Conservation (phyloP, 2,113 vertebrate genomes). For the Misgurnus mizolepis region DNA sequence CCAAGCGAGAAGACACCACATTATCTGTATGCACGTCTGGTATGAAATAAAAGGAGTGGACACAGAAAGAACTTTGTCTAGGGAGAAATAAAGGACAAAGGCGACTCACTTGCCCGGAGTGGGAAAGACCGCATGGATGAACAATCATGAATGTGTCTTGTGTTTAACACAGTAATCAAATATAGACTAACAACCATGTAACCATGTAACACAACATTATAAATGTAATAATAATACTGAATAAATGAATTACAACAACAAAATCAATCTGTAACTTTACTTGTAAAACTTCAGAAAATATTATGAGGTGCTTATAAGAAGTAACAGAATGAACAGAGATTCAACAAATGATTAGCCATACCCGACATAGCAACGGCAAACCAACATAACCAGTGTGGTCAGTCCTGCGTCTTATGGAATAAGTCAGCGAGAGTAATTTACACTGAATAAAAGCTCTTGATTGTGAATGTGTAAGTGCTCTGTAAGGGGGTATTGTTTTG, state of each 20-base stretch:
- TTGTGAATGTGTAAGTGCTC: conserved; percentile 34
- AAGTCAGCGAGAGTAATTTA: conserved; percentile 21
- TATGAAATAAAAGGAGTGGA: background rate
- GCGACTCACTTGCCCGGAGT: conserved; percentile 12
- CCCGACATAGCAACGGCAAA: background rate
- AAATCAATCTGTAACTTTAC: background rate
- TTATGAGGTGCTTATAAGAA: too few species aligned
- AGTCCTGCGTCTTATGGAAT: conserved; percentile 6
- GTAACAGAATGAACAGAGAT: too few species aligned
- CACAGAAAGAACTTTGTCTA: conserved; percentile 54
- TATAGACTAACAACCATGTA: background rate
- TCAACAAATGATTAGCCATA: background rate
- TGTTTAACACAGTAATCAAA: background rate
- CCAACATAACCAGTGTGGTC: background rate
- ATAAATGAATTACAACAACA: too few species aligned
- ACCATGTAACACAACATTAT: background rate
- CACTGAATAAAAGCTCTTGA: conserved; percentile 30
- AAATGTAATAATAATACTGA: background rate
- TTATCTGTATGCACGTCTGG: conserved; percentile 47
- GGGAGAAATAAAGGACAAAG: conserved; percentile 13
- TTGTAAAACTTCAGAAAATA: too few species aligned
- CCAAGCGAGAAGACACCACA: conserved; percentile 39
- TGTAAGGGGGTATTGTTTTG: conserved; percentile 44
- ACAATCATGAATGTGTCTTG: background rate
- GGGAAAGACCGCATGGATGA: conserved; percentile 23